Evolutionary conservation across 1,140 invertebrate species (phyloP).

Genomic region (Trichonephila inaurata): DNA sequence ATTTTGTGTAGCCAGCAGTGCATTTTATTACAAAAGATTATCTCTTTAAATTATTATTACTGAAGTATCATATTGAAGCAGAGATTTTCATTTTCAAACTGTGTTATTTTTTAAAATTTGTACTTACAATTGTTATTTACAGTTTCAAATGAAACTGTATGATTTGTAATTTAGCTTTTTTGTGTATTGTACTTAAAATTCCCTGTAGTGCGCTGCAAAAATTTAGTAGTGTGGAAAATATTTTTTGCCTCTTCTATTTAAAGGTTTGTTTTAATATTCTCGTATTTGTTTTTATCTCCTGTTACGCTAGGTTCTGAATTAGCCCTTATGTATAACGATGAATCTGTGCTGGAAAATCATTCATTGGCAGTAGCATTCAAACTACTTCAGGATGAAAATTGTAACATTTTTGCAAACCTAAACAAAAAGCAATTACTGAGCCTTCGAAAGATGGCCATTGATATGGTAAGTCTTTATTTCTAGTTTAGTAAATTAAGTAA

Average conservation of each 20-base stretch:
- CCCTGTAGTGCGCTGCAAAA: too few relatives aligned
- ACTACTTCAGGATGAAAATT: slow-evolving; percentile 92
- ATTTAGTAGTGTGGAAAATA: neutral
- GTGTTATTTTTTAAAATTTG: too few relatives aligned
- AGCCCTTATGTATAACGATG: slow-evolving; percentile 96
- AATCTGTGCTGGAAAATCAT: slow-evolving; percentile 96
- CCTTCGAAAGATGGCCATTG: slow-evolving; percentile 98
- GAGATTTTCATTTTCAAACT: too few relatives aligned
- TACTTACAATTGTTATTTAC: too few relatives aligned
- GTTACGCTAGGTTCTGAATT: slow-evolving; percentile 86
- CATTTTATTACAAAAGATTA: too few relatives aligned
- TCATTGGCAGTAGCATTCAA: slow-evolving; percentile 96
- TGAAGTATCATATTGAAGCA: too few relatives aligned
- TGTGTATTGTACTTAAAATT: too few relatives aligned
- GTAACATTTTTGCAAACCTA: slow-evolving; percentile 93
- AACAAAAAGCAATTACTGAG: slow-evolving; percentile 98
- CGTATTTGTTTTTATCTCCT: neutral
- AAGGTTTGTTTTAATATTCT: neutral
- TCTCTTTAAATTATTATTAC: too few relatives aligned
- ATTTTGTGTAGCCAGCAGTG: too few relatives aligned
- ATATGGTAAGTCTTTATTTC: slow-evolving; percentile 87
- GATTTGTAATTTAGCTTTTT: too few relatives aligned
- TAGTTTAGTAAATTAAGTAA: too few relatives aligned
- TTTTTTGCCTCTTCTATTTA: neutral
- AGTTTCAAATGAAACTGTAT: too few relatives aligned